Base-by-base conservation (phyloP, 64 coral and sea anemone genomes). In the Trachythela sp. region DNA sequence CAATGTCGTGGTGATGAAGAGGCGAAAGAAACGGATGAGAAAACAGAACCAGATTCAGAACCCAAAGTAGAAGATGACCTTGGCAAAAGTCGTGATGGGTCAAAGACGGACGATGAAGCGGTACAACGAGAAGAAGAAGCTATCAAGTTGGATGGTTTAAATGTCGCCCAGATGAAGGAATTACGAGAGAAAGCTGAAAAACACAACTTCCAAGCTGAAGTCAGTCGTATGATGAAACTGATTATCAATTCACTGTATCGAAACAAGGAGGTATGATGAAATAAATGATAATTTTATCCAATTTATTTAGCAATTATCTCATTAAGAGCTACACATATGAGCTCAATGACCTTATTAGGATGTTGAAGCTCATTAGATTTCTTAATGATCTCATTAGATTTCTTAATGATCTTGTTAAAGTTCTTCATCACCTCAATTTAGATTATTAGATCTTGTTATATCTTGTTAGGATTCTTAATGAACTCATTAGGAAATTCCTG, bases 111-210 rank as follows among this genome's bases (percentile, higher is more conserved):
- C 37, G 95, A 99, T 41, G 95, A 99, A 70, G 86, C 95, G 58
- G 93, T 99, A 0, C 91, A 99, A 39, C 88, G 93, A 34, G 95
- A 99, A 34, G 95, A 99, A 43, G 95, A 99, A 31, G 95, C 95
- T 2, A 99, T 99, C 32, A 99, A 99, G 84, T 54, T 99, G 58
- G 95, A 99, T 89, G 95, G 95, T 0, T 84, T 99, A n/a, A 99
- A 94, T 94, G 95, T 99, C 4, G 88, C 95, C 31, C 95, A 99
- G 50, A 99, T 99, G 95, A 99, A 99, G 76, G 95, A 99, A 89
- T 56, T 99, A 56, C 88, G 95, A 77, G 95, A 99, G 0, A 99
- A 94, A 84, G 95, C 95, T 51, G 95, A 99, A 39, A 99, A 99
- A 45, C 91, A 92, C 84, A 54, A 89, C 18, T 99, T 99, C 85